These are phyloP conservation scores for Drepanosiphum platanoidis DNA, from an alignment of 2,888 invertebrate genomes.

Conservation along the genomic window DNA sequence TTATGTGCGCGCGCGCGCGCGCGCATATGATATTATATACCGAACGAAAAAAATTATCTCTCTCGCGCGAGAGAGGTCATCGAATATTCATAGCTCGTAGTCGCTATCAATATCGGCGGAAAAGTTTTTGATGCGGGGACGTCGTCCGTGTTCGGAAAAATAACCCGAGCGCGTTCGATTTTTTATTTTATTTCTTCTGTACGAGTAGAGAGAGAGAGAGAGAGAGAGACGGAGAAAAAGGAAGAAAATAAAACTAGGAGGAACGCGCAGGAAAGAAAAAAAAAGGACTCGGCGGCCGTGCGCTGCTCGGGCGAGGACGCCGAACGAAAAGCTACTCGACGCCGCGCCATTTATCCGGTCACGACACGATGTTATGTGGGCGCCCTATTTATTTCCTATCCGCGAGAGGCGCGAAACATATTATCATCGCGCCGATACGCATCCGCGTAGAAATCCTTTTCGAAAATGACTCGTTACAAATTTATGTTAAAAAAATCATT, in stretches of 20 bases:
- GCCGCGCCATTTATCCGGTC: slow-evolving; percentile 20
- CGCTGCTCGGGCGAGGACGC: background rate
- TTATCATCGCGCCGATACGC: background rate
- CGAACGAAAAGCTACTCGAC: background rate
- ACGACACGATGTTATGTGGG: background rate
- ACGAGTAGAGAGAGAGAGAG: no score
- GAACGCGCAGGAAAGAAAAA: background rate
- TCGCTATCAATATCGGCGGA: background rate
- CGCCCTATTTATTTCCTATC: background rate
- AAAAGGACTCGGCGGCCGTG: background rate
- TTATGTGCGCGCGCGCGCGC: no score
- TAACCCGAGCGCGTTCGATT: background rate
- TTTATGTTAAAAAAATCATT: no score
- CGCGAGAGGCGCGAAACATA: background rate
- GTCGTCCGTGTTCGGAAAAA: background rate
- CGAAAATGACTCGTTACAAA: no score
- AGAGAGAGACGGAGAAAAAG: no score
- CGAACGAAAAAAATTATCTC: background rate
- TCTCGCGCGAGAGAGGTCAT: background rate
- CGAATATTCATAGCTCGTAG: slow-evolving; percentile 24
- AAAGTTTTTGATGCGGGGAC: background rate
- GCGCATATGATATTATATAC: no score
- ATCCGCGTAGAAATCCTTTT: background rate
- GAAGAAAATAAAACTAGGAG: no score
- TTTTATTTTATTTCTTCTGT: background rate